phyloP scores from a whole-genome alignment of 2,113 vertebrate genomes.

The Rhinopomastus cyanomelas region DNA sequence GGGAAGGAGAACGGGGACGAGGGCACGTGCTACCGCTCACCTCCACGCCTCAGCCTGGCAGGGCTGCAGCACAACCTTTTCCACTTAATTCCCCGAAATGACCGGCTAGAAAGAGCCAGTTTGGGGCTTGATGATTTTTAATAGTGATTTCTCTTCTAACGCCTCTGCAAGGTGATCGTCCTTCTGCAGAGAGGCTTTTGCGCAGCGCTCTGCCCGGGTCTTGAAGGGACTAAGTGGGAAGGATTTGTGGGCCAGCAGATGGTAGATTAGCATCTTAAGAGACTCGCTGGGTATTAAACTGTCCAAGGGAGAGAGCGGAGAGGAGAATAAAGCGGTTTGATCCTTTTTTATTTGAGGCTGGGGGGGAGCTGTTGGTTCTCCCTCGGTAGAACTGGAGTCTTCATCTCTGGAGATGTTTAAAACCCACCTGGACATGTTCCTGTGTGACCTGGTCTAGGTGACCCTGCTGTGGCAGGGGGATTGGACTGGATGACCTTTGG shows the following conservation, averaged over 20 bases:
- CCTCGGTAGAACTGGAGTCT: not conserved
- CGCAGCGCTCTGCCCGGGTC: not conserved
- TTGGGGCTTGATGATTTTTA: no score
- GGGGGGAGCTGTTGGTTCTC: not conserved
- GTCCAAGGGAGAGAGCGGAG: slow-evolving; percentile 26
- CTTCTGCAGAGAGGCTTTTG: not conserved
- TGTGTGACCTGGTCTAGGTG: no score
- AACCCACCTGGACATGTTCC: no score
- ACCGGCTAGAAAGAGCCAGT: not conserved
- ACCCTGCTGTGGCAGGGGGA: no score
- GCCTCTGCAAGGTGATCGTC: not conserved
- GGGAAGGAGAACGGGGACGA: not conserved
- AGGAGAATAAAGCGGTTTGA: not conserved
- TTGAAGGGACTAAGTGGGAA: slow-evolving; percentile 53
- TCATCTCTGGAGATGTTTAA: no score
- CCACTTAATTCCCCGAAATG: slow-evolving; percentile 7
- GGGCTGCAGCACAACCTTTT: not conserved
- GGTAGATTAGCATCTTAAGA: slow-evolving; percentile 51
- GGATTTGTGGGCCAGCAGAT: slow-evolving; percentile 48
- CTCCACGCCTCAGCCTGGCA: not conserved
- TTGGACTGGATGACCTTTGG: no score
- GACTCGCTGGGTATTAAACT: slow-evolving; percentile 34
- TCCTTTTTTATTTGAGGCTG: not conserved
- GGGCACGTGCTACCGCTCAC: fast-evolving
- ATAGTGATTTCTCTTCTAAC: not conserved